Conservation (phyloP, 2,113 vertebrate genomes). For the Hoplias malabaricus region DNA sequence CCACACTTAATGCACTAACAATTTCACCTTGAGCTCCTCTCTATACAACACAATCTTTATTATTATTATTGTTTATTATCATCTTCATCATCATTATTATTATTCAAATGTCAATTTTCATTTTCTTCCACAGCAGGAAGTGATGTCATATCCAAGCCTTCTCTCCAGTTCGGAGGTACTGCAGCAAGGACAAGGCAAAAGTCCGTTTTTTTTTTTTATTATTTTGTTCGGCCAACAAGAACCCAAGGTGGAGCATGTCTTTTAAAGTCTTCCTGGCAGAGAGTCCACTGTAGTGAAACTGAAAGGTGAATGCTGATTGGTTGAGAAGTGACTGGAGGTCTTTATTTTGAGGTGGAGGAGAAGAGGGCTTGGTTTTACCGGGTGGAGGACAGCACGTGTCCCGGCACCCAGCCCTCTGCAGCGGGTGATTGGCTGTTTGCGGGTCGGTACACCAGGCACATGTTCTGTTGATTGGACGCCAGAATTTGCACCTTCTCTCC, state of each 20-base stretch:
- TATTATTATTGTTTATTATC: slow-evolving; percentile 18
- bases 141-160: slow-evolving; percentile 44
- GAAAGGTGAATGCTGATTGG: slow-evolving; percentile 29
- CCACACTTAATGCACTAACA: slow-evolving; percentile 73
- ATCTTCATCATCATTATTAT: slow-evolving; percentile 33
- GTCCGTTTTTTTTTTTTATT: not conserved
- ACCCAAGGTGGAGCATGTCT: slow-evolving; percentile 22
- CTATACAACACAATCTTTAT: slow-evolving; percentile 61
- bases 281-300: slow-evolving; percentile 33
- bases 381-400: slow-evolving; percentile 78
- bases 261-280: slow-evolving; percentile 1
- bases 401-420: slow-evolving; percentile 96
- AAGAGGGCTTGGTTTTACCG: slow-evolving; percentile 61
- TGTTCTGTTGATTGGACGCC: slow-evolving; percentile 95
- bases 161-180: slow-evolving; percentile 34
- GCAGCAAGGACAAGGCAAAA: not conserved
- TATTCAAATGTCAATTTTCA: slow-evolving; percentile 35
- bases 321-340: slow-evolving; percentile 18
- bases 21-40: slow-evolving; percentile 55
- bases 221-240: slow-evolving; percentile 6
- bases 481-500: slow-evolving; percentile 96
- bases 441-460: slow-evolving; percentile 95
- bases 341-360: slow-evolving; percentile 3
- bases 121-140: slow-evolving; percentile 60
- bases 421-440: slow-evolving; percentile 90